Conservation (phyloP, 2,888 invertebrate genomes). For the Furcula furcula region DNA sequence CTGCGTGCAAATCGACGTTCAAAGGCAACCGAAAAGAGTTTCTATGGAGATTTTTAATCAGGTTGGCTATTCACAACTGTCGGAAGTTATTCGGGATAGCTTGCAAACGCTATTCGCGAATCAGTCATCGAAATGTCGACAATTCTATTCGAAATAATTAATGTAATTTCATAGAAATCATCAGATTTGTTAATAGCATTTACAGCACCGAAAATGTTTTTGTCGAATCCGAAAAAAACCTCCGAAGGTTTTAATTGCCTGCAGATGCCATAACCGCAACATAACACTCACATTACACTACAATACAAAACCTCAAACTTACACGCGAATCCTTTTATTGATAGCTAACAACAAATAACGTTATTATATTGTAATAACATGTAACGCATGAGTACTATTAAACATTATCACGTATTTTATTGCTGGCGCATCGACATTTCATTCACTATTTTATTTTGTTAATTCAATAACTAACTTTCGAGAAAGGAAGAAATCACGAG, state of each 20-base stretch:
- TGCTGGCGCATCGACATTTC: background rate
- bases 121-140: too few relatives aligned
- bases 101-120: too few relatives aligned
- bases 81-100: too few relatives aligned
- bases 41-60: background rate
- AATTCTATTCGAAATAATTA: too few relatives aligned
- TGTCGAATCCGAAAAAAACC: constrained; percentile 4
- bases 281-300: constrained; percentile 18
- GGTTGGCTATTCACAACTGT: background rate
- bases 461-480: too few relatives aligned
- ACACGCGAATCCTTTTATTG: background rate
- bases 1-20: constrained; percentile 8
- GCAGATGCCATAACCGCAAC: constrained; percentile 25
- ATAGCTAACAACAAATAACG: background rate
- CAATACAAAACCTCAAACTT: constrained; percentile 4
- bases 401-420: background rate
- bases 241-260: constrained; percentile 1
- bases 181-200: too few relatives aligned
- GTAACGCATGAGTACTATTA: background rate
- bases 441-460: too few relatives aligned
- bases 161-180: too few relatives aligned
- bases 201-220: too few relatives aligned
- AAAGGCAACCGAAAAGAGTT: constrained; percentile 12
- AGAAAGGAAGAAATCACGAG: too few relatives aligned
- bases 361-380: background rate